A percentile compares a stretch with the other conserved stretches of the same genome.
Conservation (phyloP, 2,888 invertebrate genomes). For the Brachyopa scutellaris region DNA sequence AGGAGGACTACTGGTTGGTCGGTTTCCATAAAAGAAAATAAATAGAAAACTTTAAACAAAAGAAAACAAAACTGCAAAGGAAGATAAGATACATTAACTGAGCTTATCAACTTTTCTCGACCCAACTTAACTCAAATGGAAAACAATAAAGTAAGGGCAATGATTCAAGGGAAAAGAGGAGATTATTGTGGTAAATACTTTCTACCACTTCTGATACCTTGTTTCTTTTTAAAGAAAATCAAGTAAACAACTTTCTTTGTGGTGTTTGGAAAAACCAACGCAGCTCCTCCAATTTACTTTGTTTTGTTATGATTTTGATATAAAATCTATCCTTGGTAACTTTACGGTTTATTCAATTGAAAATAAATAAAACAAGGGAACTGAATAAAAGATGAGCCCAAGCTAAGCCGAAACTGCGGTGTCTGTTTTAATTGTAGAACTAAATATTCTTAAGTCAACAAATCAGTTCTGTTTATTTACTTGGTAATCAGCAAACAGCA, state of each 20-base stretch:
- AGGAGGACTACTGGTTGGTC: neutral
- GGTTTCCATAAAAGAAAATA: neutral
- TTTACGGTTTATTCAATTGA: neutral
- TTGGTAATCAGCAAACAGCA: too few species aligned
- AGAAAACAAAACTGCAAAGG: neutral
- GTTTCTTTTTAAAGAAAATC: neutral
- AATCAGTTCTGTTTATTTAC: too few species aligned
- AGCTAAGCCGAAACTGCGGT: too few species aligned
- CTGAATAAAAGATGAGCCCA: neutral
- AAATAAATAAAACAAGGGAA: neutral
- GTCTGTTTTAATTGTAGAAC: too few species aligned
- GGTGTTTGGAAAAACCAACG: neutral
- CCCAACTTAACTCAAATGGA: neutral
- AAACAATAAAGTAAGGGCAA: neutral
- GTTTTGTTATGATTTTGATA: neutral
- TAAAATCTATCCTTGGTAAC: neutral
- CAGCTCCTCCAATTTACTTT: neutral
- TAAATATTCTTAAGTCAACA: too few species aligned
- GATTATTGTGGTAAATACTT: neutral
- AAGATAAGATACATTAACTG: neutral
- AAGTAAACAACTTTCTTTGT: neutral
- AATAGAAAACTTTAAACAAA: slow-evolving; percentile 2
- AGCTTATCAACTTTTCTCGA: neutral
- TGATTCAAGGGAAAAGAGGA: neutral
- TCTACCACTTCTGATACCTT: neutral